A percentile compares a stretch with the other conserved stretches of the same genome.
phyloP scores from a whole-genome alignment of 2,113 vertebrate species.

The Hucho hucho region DNA sequence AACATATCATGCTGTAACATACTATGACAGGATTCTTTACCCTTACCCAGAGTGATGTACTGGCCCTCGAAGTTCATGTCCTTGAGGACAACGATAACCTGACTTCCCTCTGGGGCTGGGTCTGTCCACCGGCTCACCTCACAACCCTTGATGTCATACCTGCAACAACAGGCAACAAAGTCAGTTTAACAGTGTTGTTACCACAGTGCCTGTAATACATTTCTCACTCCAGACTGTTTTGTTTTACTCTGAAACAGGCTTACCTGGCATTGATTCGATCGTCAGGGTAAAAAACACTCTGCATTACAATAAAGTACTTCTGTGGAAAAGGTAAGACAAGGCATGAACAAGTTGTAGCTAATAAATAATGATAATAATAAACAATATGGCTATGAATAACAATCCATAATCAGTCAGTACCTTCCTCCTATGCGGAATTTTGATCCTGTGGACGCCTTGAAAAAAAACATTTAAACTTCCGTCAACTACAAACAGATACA shows the following conservation, averaged over 20 bases:
- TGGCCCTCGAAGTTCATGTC: constrained; percentile 87
- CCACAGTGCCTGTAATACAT: neutral
- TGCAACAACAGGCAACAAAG: constrained; percentile 36
- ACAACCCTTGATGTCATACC: constrained; percentile 91
- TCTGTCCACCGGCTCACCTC: constrained; percentile 84
- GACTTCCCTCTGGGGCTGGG: constrained; percentile 71
- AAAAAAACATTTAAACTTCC: constrained; percentile 3
- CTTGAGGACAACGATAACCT: constrained; percentile 83
- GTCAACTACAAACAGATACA: neutral
- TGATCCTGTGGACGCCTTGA: constrained; percentile 77
- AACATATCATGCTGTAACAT: too few species aligned
- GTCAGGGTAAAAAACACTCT: constrained; percentile 86
- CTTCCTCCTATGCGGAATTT: constrained; percentile 59
- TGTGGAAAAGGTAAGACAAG: constrained; percentile 43
- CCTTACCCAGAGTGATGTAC: constrained; percentile 79
- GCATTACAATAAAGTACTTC: constrained; percentile 91
- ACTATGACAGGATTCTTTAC: too few species aligned
- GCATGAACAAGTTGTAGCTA: neutral
- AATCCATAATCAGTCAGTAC: constrained; percentile 45
- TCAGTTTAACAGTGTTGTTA: neutral
- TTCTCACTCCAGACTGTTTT: too few species aligned
- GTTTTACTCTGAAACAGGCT: constrained; percentile 25
- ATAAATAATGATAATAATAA: too few species aligned
- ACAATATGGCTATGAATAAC: neutral
- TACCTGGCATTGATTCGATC: constrained; percentile 81